A percentile compares a stretch with the other conserved stretches of the same genome.
phyloP scores from a whole-genome alignment of 2,797 vertebrate species.

The Enteromius unitaeniatus region DNA sequence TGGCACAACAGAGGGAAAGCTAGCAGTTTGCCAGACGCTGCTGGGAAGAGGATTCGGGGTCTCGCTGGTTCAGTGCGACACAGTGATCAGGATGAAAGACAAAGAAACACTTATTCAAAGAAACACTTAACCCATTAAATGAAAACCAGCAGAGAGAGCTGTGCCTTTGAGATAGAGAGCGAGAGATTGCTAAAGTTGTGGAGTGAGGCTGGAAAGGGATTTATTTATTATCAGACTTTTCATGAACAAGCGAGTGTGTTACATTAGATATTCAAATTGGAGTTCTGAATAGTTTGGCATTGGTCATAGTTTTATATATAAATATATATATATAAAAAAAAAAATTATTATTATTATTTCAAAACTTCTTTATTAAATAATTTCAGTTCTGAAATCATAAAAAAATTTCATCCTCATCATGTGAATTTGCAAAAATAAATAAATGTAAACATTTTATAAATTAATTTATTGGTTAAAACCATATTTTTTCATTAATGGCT shows the following conservation, averaged over 20 bases:
- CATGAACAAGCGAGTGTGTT: neutral
- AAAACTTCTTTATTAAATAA: neutral
- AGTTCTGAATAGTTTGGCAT: neutral
- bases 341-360: neutral
- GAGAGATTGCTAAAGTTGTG: constrained; percentile 6
- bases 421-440: neutral
- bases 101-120: constrained; percentile 53
- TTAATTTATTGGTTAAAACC: neutral
- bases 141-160: constrained; percentile 31
- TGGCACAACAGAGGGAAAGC: constrained; percentile 12
- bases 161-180: constrained; percentile 31
- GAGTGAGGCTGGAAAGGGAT: neutral
- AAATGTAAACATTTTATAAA: neutral
- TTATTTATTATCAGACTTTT: constrained; percentile 10
- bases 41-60: constrained; percentile 43
- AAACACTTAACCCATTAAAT: constrained; percentile 51
- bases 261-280: neutral
- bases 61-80: constrained; percentile 38
- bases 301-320: no score
- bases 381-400: neutral
- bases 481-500: neutral
- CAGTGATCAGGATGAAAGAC: constrained; percentile 46
- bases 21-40: neutral
- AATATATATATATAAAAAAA: neutral
- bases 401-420: neutral